Evolutionary conservation across 2,888 invertebrate genomes (phyloP).

Genomic region (Eupithecia abbreviata): DNA sequence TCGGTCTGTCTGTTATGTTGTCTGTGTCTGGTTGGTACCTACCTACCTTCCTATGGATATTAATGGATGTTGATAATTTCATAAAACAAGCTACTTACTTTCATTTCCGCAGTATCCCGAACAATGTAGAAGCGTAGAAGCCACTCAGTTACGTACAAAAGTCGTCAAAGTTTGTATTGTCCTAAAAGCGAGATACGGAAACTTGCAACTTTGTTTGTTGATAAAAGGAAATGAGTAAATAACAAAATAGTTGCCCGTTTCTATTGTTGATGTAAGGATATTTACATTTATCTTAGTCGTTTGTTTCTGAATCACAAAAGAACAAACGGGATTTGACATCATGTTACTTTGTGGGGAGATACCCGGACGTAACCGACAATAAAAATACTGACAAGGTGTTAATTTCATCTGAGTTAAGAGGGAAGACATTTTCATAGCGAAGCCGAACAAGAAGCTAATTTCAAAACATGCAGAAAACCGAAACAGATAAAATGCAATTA

Average conservation of each 20-base stretch:
- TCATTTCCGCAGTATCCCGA: not conserved
- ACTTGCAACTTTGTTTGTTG: constrained; percentile 3
- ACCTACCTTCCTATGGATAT: not conserved
- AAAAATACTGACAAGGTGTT: too few relatives aligned
- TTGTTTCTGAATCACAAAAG: too few relatives aligned
- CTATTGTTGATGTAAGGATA: not conserved
- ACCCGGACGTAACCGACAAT: too few relatives aligned
- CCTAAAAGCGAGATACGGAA: constrained; percentile 8
- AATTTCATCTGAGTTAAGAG: too few relatives aligned
- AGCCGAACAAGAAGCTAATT: too few relatives aligned
- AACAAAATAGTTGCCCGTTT: not conserved
- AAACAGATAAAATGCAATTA: too few relatives aligned
- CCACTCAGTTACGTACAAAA: not conserved
- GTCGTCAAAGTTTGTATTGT: constrained; percentile 7
- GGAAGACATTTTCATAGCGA: too few relatives aligned
- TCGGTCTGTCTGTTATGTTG: too few relatives aligned
- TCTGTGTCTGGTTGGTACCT: too few relatives aligned
- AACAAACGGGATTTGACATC: too few relatives aligned
- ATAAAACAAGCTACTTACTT: not conserved
- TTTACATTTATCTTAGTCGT: not conserved
- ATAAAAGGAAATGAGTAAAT: not conserved
- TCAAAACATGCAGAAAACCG: not conserved
- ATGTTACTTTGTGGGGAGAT: too few relatives aligned
- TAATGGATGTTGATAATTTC: not conserved
- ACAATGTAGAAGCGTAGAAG: not conserved